These are phyloP conservation scores for Pomatorhinus ruficollis DNA, from an alignment of 2,113 vertebrate genomes.

Conservation along the genomic window DNA sequence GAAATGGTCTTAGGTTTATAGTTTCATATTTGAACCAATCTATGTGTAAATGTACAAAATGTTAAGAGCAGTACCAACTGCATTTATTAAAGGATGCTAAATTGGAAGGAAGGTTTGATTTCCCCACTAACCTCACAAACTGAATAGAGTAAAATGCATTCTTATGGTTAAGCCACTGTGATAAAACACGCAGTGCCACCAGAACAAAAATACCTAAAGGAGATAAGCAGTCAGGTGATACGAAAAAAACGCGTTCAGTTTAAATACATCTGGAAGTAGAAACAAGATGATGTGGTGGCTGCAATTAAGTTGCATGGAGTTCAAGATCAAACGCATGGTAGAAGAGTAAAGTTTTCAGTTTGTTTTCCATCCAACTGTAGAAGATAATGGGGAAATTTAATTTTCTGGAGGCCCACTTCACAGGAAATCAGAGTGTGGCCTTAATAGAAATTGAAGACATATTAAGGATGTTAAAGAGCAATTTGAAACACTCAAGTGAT, in stretches of 20 bases:
- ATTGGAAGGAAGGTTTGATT: background rate
- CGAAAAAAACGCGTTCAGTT: background rate
- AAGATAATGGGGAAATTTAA: constrained; percentile 48
- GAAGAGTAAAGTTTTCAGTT: background rate
- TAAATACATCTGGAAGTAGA: background rate
- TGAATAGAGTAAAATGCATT: background rate
- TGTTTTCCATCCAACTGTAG: background rate
- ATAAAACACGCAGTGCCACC: background rate
- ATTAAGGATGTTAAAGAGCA: constrained; percentile 60
- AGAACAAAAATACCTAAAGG: background rate
- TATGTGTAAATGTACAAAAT: background rate
- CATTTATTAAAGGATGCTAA: background rate
- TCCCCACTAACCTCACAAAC: background rate
- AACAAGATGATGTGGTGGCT: background rate
- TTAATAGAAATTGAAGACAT: constrained; percentile 61
- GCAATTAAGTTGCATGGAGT: background rate
- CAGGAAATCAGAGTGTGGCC: constrained; percentile 45
- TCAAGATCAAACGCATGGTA: background rate
- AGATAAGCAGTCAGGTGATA: background rate
- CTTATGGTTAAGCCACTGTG: background rate
- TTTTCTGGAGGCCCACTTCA: constrained; percentile 39
- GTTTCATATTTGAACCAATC: background rate
- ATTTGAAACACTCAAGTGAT: constrained; percentile 51
- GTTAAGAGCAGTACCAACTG: background rate
- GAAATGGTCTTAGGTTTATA: background rate